Evolutionary conservation across 2,113 vertebrate genomes (phyloP), one percentile per base, ranked within the genome.

Genomic region (Paracanthobrama guichenoti): DNA sequence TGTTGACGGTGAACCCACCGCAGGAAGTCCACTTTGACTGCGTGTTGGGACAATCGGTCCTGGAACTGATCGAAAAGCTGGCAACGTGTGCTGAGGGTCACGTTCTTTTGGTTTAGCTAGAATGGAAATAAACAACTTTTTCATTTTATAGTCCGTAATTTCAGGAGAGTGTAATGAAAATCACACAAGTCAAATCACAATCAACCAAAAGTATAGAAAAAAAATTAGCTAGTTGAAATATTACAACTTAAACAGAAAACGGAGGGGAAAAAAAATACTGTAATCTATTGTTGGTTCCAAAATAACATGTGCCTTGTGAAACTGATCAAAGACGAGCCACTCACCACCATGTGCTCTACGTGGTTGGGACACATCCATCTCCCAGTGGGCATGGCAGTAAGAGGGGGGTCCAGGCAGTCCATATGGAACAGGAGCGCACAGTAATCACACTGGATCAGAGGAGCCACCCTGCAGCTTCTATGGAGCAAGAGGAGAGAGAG

Each of bases 341-440:
- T 95, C 93, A 99, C 98, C 97, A 96, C 96, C 89, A 97, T 90
- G 57, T 98, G 97, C 90, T 99, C 98, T 10, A 97, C 96, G 84
- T 99, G 98, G 91, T 99, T 99, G 26, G 98, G 98, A 90, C 98
- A 99, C 98, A 99, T 98, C 98, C 98, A 99, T 92, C 97, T 96
- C 85, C 98, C 98, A 86, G 97, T 94, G 85, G 98, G 98, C 95
- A 99, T 95, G 89, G 98, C 97, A 90, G 98, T 98, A 88, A 99
- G 97, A 0, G 98, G 98, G 10, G 98, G 98, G 89, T 98, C 96
- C 88, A 99, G 94, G 91, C 98, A 99, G 94, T 99, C 98, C 97
- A 98, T 98, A 92, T 99, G 98, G 92, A 99, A 99, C 83, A 99
- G 93, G 20, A 99, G 97, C 1, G 97, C 96, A 90, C 98, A 99